Evolutionary conservation across 2,888 invertebrate species (phyloP), one percentile per base, ranked within the genome.

Genomic region (Caenorhabditis angaria): DNA sequence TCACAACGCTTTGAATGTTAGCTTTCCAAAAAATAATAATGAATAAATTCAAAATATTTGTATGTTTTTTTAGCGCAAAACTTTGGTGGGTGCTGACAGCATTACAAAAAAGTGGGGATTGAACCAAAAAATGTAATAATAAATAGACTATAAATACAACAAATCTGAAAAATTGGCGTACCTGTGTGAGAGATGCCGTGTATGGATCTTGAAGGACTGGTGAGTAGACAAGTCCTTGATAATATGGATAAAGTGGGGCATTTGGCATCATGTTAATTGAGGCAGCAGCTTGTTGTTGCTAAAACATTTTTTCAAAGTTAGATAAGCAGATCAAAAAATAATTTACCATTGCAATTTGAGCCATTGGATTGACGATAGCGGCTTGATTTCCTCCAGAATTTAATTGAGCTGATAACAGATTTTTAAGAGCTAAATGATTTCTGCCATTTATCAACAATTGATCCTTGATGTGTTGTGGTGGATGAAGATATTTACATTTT

Each of bases 401-500:
- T 27, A 80, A 56, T 61, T 80, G 80, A 35, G 80, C 78, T 14
- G 77, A 78, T 41, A 82, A 65, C 48, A 82, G 70, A 58, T 82
- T 82, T 91, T 97, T 97, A 90, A 99, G 91, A 88, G 97, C 97
- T 91, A 99, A 92, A 91, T 99, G 97, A 92, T 99, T 97, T 89
- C 97, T 92, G 84, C 99, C 99, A 91, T 99, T 99, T 91, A 99
- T 97, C 90, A 99, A 91, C 89, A 99, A 92, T 92, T 99, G 97
- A 91, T 99, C 99, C 91, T 97, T 97, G 88, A 99, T 92, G 90
- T 99, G 99, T 90, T 97, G 97, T 85, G 99, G 99, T 86, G 99
- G 99, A 91, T 99, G 99, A 91, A 99, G 96, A 91, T 99, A 99
- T 92, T 99, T 99, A 94, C 99, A 99, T 88, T 97, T 97, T 82